Conservation (phyloP, 2,113 vertebrate species). For the Climacteris rufus region DNA sequence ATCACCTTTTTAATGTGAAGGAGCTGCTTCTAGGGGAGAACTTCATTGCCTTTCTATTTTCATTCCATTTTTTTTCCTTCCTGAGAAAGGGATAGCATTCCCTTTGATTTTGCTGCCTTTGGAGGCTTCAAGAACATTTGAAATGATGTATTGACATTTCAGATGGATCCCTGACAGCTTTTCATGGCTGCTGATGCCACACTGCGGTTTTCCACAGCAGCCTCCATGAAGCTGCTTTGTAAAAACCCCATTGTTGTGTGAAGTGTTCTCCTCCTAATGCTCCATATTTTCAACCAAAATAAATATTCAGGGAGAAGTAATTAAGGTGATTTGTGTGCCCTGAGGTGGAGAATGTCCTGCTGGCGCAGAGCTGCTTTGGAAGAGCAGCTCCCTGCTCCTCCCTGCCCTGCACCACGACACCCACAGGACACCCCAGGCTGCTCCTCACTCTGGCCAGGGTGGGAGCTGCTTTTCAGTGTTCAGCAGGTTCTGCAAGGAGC, state of each 20-base stretch:
- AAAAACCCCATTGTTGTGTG: background rate
- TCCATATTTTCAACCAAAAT: background rate
- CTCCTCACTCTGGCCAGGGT: background rate
- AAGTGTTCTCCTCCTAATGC: background rate
- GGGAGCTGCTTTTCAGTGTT: background rate
- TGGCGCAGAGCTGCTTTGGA: no score
- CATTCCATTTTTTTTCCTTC: background rate
- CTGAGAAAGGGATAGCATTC: background rate
- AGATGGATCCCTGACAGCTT: background rate
- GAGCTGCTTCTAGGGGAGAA: background rate
- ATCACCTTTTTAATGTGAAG: background rate
- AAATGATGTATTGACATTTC: background rate
- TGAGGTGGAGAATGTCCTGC: rapidly evolving
- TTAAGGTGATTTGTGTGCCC: background rate
- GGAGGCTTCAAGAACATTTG: background rate
- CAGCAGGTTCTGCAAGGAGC: background rate
- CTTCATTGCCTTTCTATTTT: slow-evolving; percentile 1
- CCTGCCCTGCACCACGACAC: background rate
- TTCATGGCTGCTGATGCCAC: background rate
- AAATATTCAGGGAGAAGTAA: background rate
- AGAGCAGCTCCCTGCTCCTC: background rate
- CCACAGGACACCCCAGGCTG: background rate
- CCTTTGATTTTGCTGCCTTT: slow-evolving; percentile 15
- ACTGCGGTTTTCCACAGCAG: background rate
- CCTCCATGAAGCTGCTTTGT: background rate